Evolutionary conservation across 2,888 invertebrate species (phyloP), one percentile per base, ranked within the genome.

Genomic region (Tetranychus truncatus): DNA sequence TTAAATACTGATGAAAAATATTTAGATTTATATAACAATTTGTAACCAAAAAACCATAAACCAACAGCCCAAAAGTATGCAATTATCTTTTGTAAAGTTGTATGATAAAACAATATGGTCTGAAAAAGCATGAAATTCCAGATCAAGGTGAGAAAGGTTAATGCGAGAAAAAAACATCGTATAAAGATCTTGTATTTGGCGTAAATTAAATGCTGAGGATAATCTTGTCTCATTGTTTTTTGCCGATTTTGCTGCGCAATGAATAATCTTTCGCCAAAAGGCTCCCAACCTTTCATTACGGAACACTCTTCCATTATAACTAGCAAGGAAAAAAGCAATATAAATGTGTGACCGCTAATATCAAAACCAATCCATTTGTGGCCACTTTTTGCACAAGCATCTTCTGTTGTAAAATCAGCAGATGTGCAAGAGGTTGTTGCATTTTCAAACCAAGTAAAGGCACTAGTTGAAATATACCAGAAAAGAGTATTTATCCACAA

Each of bases 111-210:
- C 4, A 75, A 67, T 66, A 72, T 65, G 1, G 77, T 77, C 46
- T 77, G 77, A 5, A 77, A 11, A n/a, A 77, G 46, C 77, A 77
- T 77, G 71, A 76, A 76, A 66, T 77, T 75, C 77, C 77, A 77
- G 20, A 77, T 44, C n/a, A 77, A 15, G 7, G 77, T 55, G 20
- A 77, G 67, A 15, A 66, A 1, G n/a, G 75, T 76, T 7, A 74
- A 18, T 20, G 55, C 20, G 9, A 74, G 6, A 24, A 75, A 76
- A 8, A 76, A 15, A 11, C 75, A 6, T n/a, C 76, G 55, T 34
- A 77, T 73, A n/a, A n/a, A 18, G 20, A 44, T 11, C 20, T 34
- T 44, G 21, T 72, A 71, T 65, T 74, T 44, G n/a, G 18, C 24
- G 66, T 72, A 77, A 45, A 66, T 34, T 44, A 65, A 21, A 45